Percentiles rank a stretch among this genome's conserved stretches.
These are phyloP conservation scores for Caenorhabditis brenneri DNA, from an alignment of 1,140 invertebrate genomes.

Conservation along the genomic window DNA sequence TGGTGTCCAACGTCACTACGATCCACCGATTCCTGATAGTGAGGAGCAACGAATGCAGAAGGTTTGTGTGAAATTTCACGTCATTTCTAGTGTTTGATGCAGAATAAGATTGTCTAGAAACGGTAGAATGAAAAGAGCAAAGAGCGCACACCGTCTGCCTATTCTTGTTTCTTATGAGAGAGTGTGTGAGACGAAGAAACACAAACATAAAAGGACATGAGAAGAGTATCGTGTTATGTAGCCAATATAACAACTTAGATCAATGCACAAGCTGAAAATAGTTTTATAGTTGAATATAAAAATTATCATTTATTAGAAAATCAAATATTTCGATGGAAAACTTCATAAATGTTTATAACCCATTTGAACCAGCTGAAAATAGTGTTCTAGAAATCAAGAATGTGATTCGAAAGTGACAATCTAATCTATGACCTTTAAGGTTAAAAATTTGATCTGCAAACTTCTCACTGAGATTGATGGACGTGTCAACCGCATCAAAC, in stretches of 20 bases:
- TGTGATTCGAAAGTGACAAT: neutral
- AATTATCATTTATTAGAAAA: too few species aligned
- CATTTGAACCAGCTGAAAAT: too few species aligned
- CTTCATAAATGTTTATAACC: too few species aligned
- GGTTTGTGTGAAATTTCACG: conserved; percentile 52
- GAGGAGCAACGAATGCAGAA: conserved; percentile 69
- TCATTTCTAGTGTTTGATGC: conserved; percentile 32
- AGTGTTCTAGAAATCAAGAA: too few species aligned
- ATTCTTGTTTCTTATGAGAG: neutral
- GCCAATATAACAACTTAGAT: neutral
- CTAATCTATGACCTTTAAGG: conserved; percentile 51
- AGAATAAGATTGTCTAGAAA: neutral
- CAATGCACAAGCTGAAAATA: too few species aligned
- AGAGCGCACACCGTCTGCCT: neutral
- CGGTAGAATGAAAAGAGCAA: conserved; percentile 29
- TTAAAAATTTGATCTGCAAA: conserved; percentile 68
- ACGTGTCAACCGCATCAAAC: conserved; percentile 61
- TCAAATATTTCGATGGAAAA: too few species aligned
- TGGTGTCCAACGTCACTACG: conserved; percentile 69
- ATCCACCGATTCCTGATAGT: conserved; percentile 67
- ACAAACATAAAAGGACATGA: neutral
- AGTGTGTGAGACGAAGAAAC: neutral
- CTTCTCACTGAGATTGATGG: conserved; percentile 66
- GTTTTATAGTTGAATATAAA: too few species aligned
- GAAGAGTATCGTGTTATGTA: neutral